Evolutionary conservation across 2,113 vertebrate genomes (phyloP), one percentile per base, ranked within the genome.

Genomic region (Oryzias woworae): DNA sequence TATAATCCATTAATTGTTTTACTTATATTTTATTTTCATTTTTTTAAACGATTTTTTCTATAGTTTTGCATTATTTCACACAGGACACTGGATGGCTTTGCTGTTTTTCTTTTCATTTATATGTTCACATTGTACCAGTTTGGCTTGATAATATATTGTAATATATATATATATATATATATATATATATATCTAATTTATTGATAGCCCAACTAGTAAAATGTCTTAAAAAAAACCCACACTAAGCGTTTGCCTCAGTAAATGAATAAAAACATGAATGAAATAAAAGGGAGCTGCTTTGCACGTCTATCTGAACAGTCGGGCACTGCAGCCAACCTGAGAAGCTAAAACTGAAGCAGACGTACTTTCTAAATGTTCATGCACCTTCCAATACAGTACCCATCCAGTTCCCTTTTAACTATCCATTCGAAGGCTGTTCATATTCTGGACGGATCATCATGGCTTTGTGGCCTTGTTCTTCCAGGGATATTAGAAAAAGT

Each of bases 381-480:
- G 80, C 72, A 71, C 53, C 64, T 50, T 61, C 43, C 26, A 26
- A 49, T n/a, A 69, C 73, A 52, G 53, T 47, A 47, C 46, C 58
- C 20, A 43, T 63, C 73, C 55, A 47, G 58, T 51, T 68, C 70
- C 64, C 44, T 42, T 56, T 20, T 58, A 57, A 50, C 51, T 52
- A 52, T 61, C 55, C 10, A 14, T 73, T 16, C 66, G 75, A 83
- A 73, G 74, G 71, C 66, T 75, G 69, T 52, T 70, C 24, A 43
- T 3, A 49, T 4, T 62, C 66, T 72, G 17, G 51, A 23, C 22
- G 69, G 71, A 73, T 84, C 70, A 36, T 52, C 63, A 53, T 81
- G 81, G 80, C 78, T 82, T 83, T 45, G 20, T 71, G 72, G 61
- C 71, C 71, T 77, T 62, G 55, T 63, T 77, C 71, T 31, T 73